Conservation (phyloP, 2,888 invertebrate species). For the Conomelus anceps region DNA sequence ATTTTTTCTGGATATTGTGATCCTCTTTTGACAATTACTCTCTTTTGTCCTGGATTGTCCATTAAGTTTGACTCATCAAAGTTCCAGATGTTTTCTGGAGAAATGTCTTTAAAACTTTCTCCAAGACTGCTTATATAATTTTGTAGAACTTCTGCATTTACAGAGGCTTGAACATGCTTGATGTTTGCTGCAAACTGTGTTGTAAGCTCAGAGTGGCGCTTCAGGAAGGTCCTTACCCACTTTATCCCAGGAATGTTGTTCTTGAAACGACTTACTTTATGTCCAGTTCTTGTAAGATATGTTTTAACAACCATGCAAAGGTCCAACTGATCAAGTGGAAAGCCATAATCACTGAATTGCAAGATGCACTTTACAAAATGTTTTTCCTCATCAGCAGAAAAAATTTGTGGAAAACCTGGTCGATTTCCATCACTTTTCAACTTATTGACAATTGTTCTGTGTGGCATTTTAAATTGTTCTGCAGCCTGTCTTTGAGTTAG, state of each 20-base stretch:
- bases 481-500: too few relatives aligned
- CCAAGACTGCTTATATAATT: constrained; percentile 23
- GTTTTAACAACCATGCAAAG: background rate
- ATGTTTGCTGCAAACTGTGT: constrained; percentile 30
- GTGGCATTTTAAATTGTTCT: background rate
- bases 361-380: too few relatives aligned
- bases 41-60: constrained; percentile 39
- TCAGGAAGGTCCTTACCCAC: constrained; percentile 31
- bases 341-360: background rate
- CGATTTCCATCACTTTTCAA: background rate
- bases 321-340: too few relatives aligned
- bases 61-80: constrained; percentile 40
- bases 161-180: constrained; percentile 28
- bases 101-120: constrained; percentile 21
- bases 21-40: constrained; percentile 34
- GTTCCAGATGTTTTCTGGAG: constrained; percentile 36
- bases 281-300: background rate
- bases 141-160: constrained; percentile 26
- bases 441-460: background rate
- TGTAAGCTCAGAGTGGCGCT: constrained; percentile 23
- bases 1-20: constrained; percentile 38
- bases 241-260: constrained; percentile 35
- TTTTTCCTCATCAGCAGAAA: background rate
- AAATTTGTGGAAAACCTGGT: background rate
- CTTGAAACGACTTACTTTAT: constrained; percentile 27